Percentiles rank a stretch among this genome's conserved stretches.
Evolutionary conservation across 2,888 invertebrate species (phyloP).

Genomic region (Ormia ochracea): DNA sequence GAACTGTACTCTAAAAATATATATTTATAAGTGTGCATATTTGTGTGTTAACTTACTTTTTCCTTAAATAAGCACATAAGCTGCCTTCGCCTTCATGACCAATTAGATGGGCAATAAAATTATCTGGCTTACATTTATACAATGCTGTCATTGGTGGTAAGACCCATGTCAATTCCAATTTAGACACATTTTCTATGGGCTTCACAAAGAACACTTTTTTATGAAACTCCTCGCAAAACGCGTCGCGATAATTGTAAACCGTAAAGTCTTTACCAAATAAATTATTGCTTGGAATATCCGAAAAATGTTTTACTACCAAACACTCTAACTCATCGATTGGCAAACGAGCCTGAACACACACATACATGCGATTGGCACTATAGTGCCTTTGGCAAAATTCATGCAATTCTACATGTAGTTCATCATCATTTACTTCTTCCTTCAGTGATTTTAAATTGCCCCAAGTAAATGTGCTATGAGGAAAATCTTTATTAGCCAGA

Average conservation of each 20-base stretch:
- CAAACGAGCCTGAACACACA: constrained; percentile 84
- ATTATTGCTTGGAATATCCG: constrained; percentile 83
- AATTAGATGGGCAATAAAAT: constrained; percentile 87
- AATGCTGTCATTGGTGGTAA: constrained; percentile 71
- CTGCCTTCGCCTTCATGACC: constrained; percentile 93
- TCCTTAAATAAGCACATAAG: constrained; percentile 85
- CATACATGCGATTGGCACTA: constrained; percentile 91
- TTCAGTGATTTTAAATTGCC: constrained; percentile 87
- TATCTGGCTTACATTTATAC: constrained; percentile 77
- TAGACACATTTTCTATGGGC: constrained; percentile 84
- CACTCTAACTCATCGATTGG: constrained; percentile 75
- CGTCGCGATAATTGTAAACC: constrained; percentile 71
- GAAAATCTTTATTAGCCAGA: constrained; percentile 83
- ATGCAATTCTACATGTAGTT: constrained; percentile 83
- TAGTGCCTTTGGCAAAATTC: constrained; percentile 88
- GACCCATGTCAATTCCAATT: constrained; percentile 79
- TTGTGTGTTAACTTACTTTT: constrained; percentile 78
- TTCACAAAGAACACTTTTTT: constrained; percentile 82
- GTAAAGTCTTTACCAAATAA: constrained; percentile 81
- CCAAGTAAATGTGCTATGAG: constrained; percentile 87
- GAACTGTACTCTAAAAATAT: too few relatives aligned
- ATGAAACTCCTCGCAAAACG: constrained; percentile 73
- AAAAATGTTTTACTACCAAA: constrained; percentile 80
- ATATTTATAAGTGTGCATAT: background rate
- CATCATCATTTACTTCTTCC: constrained; percentile 81